Evolutionary conservation across 1,140 invertebrate genomes (phyloP).

Genomic region (Pseudobourletiella spinata): DNA sequence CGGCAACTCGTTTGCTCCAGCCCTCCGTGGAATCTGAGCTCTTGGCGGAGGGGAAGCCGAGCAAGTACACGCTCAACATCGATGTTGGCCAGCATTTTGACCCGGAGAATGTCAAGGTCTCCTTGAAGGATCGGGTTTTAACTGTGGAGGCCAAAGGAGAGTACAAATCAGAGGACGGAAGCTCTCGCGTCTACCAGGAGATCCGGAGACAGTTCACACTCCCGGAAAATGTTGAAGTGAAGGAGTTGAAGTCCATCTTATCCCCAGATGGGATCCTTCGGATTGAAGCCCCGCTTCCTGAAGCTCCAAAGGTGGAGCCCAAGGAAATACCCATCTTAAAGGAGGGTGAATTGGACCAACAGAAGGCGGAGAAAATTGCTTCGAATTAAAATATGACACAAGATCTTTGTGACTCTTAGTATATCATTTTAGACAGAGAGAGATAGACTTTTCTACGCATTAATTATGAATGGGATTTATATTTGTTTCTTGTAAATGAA

Average conservation of each 20-base stretch:
- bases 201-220: slow-evolving; percentile 40
- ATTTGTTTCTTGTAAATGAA: background rate
- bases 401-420: too few relatives aligned
- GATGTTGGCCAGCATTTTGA: slow-evolving; percentile 28
- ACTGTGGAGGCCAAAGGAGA: slow-evolving; percentile 37
- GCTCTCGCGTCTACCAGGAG: slow-evolving; percentile 39
- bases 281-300: slow-evolving; percentile 40
- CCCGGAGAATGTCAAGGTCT: slow-evolving; percentile 39
- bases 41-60: slow-evolving; percentile 10
- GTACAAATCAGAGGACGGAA: slow-evolving; percentile 36
- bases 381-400: too few relatives aligned
- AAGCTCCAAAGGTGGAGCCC: slow-evolving; percentile 30
- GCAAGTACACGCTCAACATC: slow-evolving; percentile 14
- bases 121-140: slow-evolving; percentile 36
- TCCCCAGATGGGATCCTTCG: slow-evolving; percentile 39
- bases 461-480: too few relatives aligned
- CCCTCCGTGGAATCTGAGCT: slow-evolving; percentile 28
- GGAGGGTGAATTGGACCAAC: too few relatives aligned
- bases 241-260: slow-evolving; percentile 40
- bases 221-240: slow-evolving; percentile 41
- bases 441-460: too few relatives aligned
- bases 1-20: slow-evolving; percentile 9
- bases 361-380: too few relatives aligned
- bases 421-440: too few relatives aligned
- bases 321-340: slow-evolving; percentile 37